phyloP scores from a whole-genome alignment of 2,888 invertebrate species.

The Beris chalybata region DNA sequence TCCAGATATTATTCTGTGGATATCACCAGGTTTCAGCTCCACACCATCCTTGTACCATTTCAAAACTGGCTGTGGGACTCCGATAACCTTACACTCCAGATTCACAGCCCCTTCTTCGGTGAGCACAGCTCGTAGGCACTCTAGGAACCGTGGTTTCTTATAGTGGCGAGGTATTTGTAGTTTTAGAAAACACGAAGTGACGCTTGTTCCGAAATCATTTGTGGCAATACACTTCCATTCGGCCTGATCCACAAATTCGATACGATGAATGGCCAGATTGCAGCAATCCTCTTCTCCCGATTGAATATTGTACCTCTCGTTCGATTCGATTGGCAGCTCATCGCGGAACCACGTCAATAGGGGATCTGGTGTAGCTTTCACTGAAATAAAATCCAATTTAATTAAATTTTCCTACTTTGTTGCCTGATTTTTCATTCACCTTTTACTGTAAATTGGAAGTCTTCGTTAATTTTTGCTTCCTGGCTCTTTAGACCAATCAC shows the following conservation, averaged over 20 bases:
- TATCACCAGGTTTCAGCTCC: slow-evolving; percentile 87
- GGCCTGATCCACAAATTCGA: slow-evolving; percentile 84
- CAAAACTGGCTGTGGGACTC: slow-evolving; percentile 84
- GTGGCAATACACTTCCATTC: slow-evolving; percentile 91
- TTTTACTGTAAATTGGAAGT: slow-evolving; percentile 78
- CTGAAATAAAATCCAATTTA: slow-evolving; percentile 53
- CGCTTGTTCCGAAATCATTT: slow-evolving; percentile 86
- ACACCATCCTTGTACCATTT: slow-evolving; percentile 93
- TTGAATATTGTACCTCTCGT: slow-evolving; percentile 68
- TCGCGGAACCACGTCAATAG: slow-evolving; percentile 86
- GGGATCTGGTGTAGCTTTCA: slow-evolving; percentile 79
- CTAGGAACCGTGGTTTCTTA: slow-evolving; percentile 84
- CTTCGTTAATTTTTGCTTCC: slow-evolving; percentile 81
- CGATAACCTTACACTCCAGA: slow-evolving; percentile 89
- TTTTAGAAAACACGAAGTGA: slow-evolving; percentile 84
- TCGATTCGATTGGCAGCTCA: slow-evolving; percentile 73
- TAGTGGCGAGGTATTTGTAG: slow-evolving; percentile 84
- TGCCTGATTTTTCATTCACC: slow-evolving; percentile 57
- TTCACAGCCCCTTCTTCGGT: slow-evolving; percentile 88
- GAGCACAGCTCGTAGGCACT: slow-evolving; percentile 80
- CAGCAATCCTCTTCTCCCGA: slow-evolving; percentile 73
- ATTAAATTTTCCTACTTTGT: not conserved
- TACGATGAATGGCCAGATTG: slow-evolving; percentile 70
- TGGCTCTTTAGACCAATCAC: slow-evolving; percentile 77
- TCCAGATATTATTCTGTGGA: slow-evolving; percentile 86